A percentile compares a stretch with the other conserved stretches of the same genome.
Conservation (phyloP, 1,140 invertebrate genomes). For the Diachasma alloeum region DNA sequence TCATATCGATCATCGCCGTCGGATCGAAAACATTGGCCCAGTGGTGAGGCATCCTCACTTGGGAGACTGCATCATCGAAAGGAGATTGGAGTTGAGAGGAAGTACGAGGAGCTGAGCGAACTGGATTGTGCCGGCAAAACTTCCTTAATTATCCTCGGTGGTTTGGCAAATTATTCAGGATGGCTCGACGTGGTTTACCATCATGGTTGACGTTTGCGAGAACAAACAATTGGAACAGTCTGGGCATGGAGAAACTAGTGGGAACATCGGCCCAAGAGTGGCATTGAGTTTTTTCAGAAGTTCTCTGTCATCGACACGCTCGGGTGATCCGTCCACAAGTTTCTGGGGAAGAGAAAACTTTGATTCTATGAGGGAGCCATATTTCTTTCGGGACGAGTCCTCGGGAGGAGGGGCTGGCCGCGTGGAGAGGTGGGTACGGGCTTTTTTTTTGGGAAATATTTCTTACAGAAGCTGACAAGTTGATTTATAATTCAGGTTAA, state of each 20-base stretch:
- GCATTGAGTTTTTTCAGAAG: neutral
- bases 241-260: neutral
- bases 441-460: too few relatives aligned
- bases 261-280: neutral
- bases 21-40: neutral
- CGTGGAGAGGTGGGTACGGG: too few relatives aligned
- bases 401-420: too few relatives aligned
- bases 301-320: neutral
- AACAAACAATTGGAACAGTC: conserved; percentile 38
- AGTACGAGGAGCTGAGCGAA: conserved; percentile 2
- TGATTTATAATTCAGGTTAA: too few relatives aligned
- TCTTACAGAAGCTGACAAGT: too few relatives aligned
- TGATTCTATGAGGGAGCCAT: neutral
- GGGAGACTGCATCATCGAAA: conserved; percentile 30
- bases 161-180: conserved; percentile 49
- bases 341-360: neutral
- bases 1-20: neutral
- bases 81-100: neutral
- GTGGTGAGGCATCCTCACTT: neutral
- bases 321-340: neutral
- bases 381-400: too few relatives aligned
- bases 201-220: conserved; percentile 28
- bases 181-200: conserved; percentile 36
- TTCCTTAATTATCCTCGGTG: conserved; percentile 60
- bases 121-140: conserved; percentile 58